Conservation (phyloP, 2,888 invertebrate species). For the Athalia cordata region DNA sequence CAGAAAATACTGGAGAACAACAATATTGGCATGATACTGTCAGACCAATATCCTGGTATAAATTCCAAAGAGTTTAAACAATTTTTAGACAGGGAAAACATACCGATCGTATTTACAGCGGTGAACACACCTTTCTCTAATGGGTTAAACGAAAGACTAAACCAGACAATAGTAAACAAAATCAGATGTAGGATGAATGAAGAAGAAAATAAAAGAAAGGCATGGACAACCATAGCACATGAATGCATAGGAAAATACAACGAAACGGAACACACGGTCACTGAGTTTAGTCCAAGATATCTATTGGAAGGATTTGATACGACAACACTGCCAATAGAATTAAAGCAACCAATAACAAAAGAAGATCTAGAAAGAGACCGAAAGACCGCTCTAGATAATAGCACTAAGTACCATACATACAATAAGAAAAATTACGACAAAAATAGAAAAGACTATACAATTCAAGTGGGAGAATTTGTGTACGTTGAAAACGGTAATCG, state of each 20-base stretch:
- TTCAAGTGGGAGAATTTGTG: slow-evolving; percentile 26
- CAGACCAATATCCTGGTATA: slow-evolving; percentile 24
- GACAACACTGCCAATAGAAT: slow-evolving; percentile 8
- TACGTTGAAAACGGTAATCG: slow-evolving; percentile 42
- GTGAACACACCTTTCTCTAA: slow-evolving; percentile 50
- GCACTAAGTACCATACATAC: slow-evolving; percentile 19
- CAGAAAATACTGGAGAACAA: slow-evolving; percentile 15
- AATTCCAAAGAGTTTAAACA: slow-evolving; percentile 30
- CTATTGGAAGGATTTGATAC: slow-evolving; percentile 21
- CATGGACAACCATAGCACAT: slow-evolving; percentile 40
- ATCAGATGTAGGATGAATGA: slow-evolving; percentile 43
- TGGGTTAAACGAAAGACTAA: slow-evolving; percentile 53
- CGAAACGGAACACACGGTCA: slow-evolving; percentile 42
- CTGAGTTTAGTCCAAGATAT: slow-evolving; percentile 38
- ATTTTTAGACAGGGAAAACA: slow-evolving; percentile 19
- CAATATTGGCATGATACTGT: slow-evolving; percentile 13
- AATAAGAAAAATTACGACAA: slow-evolving; percentile 20
- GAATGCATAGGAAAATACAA: slow-evolving; percentile 41
- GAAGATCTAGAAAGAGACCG: slow-evolving; percentile 27
- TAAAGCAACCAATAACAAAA: neutral
- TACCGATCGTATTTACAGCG: slow-evolving; percentile 34
- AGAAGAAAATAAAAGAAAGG: slow-evolving; percentile 35
- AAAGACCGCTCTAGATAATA: slow-evolving; percentile 22
- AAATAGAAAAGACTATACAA: slow-evolving; percentile 22
- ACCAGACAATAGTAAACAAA: slow-evolving; percentile 52